Evolutionary conservation across 1,140 invertebrate species (phyloP).

Genomic region (Battus philenor): DNA sequence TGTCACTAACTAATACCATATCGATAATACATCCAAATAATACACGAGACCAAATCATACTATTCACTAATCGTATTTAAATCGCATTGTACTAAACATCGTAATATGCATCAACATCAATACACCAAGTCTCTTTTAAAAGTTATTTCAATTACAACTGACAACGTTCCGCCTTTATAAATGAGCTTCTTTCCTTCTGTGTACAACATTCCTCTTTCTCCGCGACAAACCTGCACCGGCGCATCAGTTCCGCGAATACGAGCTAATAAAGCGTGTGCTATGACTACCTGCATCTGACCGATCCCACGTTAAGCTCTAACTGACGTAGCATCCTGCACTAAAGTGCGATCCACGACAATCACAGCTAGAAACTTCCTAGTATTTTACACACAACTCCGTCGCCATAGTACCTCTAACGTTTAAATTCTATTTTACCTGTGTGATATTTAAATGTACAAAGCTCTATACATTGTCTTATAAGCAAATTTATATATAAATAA

Average conservation of each 20-base stretch:
- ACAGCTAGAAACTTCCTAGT: constrained; percentile 67
- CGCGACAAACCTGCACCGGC: too few relatives aligned
- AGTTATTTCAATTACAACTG: too few relatives aligned
- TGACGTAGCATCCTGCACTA: constrained; percentile 56
- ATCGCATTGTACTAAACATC: constrained; percentile 62
- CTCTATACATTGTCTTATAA: constrained; percentile 74
- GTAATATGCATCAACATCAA: constrained; percentile 49
- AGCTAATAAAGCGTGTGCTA: constrained; percentile 32
- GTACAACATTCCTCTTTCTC: too few relatives aligned
- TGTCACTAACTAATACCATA: constrained; percentile 30
- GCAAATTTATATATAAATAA: constrained; percentile 63
- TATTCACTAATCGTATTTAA: constrained; percentile 40
- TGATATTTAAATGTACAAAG: constrained; percentile 71
- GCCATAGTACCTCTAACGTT: constrained; percentile 50
- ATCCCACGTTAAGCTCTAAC: constrained; percentile 23
- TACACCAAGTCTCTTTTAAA: constrained; percentile 11
- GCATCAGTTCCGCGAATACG: neutral
- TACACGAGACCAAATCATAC: constrained; percentile 45
- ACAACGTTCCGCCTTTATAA: too few relatives aligned
- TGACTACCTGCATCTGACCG: constrained; percentile 25
- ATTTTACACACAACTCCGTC: constrained; percentile 42
- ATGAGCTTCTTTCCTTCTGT: too few relatives aligned
- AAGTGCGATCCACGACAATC: constrained; percentile 62
- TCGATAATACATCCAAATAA: constrained; percentile 49
- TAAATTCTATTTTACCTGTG: constrained; percentile 64